phyloP scores from a whole-genome alignment of 2,113 vertebrate species.

The Chlorocebus sabaeus region DNA sequence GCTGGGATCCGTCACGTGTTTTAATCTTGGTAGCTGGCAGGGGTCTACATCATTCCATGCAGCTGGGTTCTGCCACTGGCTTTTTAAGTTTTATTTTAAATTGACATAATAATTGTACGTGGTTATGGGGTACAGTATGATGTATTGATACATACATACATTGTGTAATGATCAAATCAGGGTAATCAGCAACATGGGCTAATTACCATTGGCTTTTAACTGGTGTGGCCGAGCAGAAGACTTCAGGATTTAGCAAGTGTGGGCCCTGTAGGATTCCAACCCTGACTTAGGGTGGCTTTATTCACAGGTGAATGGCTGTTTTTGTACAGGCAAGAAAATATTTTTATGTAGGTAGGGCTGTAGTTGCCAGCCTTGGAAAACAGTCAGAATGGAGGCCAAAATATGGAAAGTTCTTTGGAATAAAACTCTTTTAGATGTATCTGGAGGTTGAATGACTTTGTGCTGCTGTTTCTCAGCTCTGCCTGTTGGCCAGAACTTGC shows the following conservation, averaged over 20 bases:
- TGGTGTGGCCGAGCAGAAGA: not conserved
- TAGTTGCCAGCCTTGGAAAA: not conserved
- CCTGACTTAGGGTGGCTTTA: not conserved
- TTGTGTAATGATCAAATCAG: not conserved
- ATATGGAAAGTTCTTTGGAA: not conserved
- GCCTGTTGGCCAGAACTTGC: not conserved
- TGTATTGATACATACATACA: not conserved
- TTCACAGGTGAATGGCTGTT: not conserved
- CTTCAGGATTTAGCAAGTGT: not conserved
- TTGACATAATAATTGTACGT: not conserved
- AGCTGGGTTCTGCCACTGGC: not conserved
- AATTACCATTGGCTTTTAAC: not conserved
- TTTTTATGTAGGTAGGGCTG: not conserved
- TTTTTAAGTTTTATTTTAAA: not conserved
- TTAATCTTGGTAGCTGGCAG: not conserved
- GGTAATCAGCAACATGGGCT: not conserved
- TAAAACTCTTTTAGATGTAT: not conserved
- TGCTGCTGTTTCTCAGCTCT: not conserved
- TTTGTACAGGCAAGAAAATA: not conserved
- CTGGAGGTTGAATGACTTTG: not conserved
- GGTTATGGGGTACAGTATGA: not conserved
- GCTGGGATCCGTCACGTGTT: rapidly evolving
- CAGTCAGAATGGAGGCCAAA: not conserved
- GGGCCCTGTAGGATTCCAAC: not conserved
- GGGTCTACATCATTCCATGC: not conserved